Base-by-base conservation (phyloP, 2,797 vertebrate genomes). In the Prunella strophiata region DNA sequence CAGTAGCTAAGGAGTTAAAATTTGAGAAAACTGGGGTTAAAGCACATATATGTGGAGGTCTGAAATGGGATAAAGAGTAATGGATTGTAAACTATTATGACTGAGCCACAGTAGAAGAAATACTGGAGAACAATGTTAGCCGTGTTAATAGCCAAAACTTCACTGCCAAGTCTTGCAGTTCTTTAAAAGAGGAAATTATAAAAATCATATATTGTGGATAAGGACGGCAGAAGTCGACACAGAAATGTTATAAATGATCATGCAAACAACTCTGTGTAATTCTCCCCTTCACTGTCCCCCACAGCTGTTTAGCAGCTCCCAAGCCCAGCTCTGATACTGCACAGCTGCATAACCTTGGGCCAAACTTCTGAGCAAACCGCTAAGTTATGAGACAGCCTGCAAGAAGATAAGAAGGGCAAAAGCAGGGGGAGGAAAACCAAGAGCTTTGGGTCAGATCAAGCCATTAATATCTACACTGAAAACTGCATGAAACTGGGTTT, bases 291-390 rank as follows among this genome's bases (percentile, higher is more conserved):
- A 0, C 88, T 77, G 88, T 95, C 59, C 92, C 94, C 83, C 94
- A 95, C 93, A 95, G 93, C 88, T 96, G 88, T 90, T 94, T 34
- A 94, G 92, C 94, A 93, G 90, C 92, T 85, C 88, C 76, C 88
- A 63, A 88, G 80, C 80, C 71, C 74, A 91, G 92, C 63, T 94
- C 94, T 96, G 96, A 96, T 96, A 96, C 71, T 87, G 92, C 92
- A 95, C 96, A 96, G 96, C 92, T 96, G 96, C 90, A 92, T 92
- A 96, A 96, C 96, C 96, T 96, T 96, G 96, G 96, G 92, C 95
- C 92, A 95, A 91, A 95, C 93, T 95, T 96, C 95, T 96, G 92
- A 96, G 92, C 88, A 86, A 95, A 95, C 83, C 5, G 22, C 88
- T 93, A 86, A 91, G 93, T 89, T 95, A 95, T 95, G 95, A 96